These are phyloP conservation scores for Chloropsis hardwickii DNA, from an alignment of 2,113 vertebrate genomes.

Conservation along the genomic window DNA sequence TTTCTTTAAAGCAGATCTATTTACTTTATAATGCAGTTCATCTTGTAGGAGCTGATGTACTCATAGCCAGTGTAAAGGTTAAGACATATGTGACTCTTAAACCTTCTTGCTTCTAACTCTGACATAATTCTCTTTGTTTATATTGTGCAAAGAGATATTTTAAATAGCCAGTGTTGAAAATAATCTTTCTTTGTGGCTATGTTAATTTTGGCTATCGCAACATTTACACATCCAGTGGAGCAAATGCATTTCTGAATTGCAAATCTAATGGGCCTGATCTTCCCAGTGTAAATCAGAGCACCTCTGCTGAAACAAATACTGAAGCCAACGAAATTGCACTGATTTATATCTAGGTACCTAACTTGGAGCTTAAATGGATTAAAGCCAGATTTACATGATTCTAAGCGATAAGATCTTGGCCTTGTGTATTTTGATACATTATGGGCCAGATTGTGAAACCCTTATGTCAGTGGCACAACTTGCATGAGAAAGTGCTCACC, in stretches of 20 bases:
- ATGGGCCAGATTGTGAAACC: conserved; percentile 33
- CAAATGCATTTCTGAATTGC: conserved; percentile 39
- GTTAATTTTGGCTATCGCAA: conserved; percentile 15
- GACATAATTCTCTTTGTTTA: conserved; percentile 19
- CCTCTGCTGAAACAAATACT: conserved; percentile 10
- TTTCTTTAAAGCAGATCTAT: conserved; percentile 90
- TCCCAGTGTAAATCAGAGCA: conserved; percentile 13
- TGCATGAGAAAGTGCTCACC: conserved; percentile 8
- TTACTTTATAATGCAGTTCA: conserved; percentile 91
- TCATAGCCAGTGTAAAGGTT: conserved; percentile 89
- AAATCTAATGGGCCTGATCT: conserved; percentile 38
- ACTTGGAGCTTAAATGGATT: conserved; percentile 25
- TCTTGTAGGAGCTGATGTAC: conserved; percentile 84
- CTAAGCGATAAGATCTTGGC: conserved; percentile 43
- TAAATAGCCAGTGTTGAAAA: conserved; percentile 16
- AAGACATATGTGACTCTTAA: conserved; percentile 78
- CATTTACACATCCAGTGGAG: conserved; percentile 16
- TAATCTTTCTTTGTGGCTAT: conserved; percentile 10
- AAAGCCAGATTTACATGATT: conserved; percentile 45
- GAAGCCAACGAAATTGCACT: neutral
- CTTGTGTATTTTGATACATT: conserved; percentile 29
- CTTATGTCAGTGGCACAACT: conserved; percentile 24
- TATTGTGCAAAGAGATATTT: neutral
- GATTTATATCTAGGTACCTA: conserved; percentile 45
- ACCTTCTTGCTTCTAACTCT: conserved; percentile 61